These are phyloP conservation scores for Scaeva pyrastri DNA, from an alignment of 2,888 invertebrate species.

Conservation along the genomic window DNA sequence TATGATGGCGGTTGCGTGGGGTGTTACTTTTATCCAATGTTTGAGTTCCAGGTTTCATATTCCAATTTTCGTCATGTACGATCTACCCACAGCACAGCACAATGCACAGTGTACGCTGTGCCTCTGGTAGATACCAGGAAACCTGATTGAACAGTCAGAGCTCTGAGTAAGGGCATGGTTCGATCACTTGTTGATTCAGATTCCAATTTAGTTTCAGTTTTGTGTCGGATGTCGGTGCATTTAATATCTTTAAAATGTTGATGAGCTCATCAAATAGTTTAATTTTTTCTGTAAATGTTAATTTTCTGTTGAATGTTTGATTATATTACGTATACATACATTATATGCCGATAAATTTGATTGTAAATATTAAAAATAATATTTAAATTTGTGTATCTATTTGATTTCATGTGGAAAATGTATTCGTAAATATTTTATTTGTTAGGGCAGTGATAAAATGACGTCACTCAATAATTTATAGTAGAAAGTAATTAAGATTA, in stretches of 20 bases:
- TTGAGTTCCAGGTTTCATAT: slow-evolving; percentile 3
- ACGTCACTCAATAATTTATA: slow-evolving; percentile 46
- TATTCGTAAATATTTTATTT: neutral
- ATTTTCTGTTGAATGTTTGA: neutral
- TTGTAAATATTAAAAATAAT: slow-evolving; percentile 3
- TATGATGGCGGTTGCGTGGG: neutral
- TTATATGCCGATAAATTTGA: neutral
- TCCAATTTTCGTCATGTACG: neutral
- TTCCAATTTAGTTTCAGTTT: slow-evolving; percentile 57
- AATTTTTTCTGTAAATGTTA: neutral
- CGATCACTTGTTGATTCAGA: slow-evolving; percentile 65
- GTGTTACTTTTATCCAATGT: slow-evolving; percentile 9
- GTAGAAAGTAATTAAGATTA: neutral
- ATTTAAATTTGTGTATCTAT: neutral
- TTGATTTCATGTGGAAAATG: neutral
- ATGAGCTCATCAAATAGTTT: slow-evolving; percentile 21
- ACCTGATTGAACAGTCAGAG: slow-evolving; percentile 5
- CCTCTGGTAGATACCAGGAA: neutral
- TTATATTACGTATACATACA: neutral
- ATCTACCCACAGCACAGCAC: too few species aligned
- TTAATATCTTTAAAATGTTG: slow-evolving; percentile 44
- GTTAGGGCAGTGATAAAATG: slow-evolving; percentile 10
- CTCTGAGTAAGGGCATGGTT: slow-evolving; percentile 35
- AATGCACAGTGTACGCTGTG: neutral
- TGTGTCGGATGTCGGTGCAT: slow-evolving; percentile 61